These are phyloP conservation scores for Gymnoscelis rufifasciata DNA, from an alignment of 2,888 invertebrate genomes.

Conservation along the genomic window DNA sequence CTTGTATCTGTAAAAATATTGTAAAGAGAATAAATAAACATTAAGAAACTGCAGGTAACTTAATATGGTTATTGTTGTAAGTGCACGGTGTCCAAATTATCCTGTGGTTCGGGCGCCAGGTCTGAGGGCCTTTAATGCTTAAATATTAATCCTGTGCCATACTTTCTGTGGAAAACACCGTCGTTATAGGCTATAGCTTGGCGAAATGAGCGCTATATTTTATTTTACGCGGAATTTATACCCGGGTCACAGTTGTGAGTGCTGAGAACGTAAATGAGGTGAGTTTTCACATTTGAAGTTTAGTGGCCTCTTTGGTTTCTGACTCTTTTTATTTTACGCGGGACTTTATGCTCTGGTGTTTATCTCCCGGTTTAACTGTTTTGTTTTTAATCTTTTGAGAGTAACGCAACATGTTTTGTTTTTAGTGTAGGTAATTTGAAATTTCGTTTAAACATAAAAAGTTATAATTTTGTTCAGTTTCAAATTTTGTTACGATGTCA, in stretches of 20 bases:
- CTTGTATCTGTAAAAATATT: no score
- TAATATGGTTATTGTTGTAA: not conserved
- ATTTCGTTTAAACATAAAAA: no score
- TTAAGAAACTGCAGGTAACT: no score
- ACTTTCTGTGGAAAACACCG: conserved; percentile 14
- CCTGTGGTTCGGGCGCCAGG: conserved; percentile 8
- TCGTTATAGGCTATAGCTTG: conserved; percentile 13
- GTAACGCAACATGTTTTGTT: no score
- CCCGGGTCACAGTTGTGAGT: not conserved
- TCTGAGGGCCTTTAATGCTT: conserved; percentile 18
- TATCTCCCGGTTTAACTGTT: no score
- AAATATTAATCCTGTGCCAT: conserved; percentile 24
- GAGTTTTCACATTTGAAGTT: not conserved
- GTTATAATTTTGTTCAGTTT: no score
- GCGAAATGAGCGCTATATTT: conserved; percentile 22
- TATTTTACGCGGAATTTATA: conserved; percentile 20
- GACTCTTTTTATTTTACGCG: not conserved
- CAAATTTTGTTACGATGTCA: no score
- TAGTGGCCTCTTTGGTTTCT: not conserved
- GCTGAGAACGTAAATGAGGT: not conserved
- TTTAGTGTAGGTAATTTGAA: no score
- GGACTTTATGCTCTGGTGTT: no score
- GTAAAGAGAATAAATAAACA: no score
- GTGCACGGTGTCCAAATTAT: not conserved
- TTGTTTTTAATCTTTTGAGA: no score